phyloP scores from a whole-genome alignment of 2,113 vertebrate genomes.

The Heterotis niloticus region DNA sequence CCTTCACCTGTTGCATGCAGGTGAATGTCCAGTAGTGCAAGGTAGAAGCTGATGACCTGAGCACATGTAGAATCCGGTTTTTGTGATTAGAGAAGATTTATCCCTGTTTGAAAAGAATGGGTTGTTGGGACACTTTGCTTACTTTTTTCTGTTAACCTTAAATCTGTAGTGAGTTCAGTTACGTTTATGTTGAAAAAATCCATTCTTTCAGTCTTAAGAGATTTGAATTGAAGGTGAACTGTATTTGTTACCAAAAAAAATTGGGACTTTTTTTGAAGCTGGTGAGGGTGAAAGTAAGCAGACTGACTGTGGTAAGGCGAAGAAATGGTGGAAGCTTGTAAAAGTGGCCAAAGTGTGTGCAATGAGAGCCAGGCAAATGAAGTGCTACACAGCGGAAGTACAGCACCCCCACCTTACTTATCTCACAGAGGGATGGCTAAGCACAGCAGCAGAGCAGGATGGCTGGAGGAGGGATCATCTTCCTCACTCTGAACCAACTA shows the following conservation, averaged over 20 bases:
- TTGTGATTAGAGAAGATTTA: too few relatives aligned
- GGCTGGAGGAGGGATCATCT: too few relatives aligned
- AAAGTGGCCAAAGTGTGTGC: too few relatives aligned
- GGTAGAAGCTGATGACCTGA: too few relatives aligned
- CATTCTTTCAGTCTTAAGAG: not conserved
- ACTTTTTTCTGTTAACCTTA: not conserved
- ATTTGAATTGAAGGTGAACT: not conserved
- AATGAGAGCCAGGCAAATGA: not conserved
- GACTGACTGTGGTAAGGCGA: too few relatives aligned
- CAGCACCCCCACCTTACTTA: too few relatives aligned
- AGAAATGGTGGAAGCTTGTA: too few relatives aligned
- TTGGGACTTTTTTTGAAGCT: not conserved
- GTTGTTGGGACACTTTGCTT: not conserved
- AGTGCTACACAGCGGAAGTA: not conserved
- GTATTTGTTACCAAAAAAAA: not conserved
- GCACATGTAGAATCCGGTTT: not conserved
- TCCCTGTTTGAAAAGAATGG: conserved; percentile 1
- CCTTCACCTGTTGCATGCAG: not conserved
- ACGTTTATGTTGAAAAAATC: not conserved
- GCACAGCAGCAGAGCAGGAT: too few relatives aligned
- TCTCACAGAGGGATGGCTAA: too few relatives aligned
- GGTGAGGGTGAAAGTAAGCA: conserved; percentile 5
- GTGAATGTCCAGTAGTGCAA: not conserved
- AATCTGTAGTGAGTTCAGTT: not conserved
- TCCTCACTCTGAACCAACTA: too few relatives aligned